These are phyloP conservation scores for Diorhabda sublineata DNA, from an alignment of 1,140 invertebrate species.

Conservation along the genomic window DNA sequence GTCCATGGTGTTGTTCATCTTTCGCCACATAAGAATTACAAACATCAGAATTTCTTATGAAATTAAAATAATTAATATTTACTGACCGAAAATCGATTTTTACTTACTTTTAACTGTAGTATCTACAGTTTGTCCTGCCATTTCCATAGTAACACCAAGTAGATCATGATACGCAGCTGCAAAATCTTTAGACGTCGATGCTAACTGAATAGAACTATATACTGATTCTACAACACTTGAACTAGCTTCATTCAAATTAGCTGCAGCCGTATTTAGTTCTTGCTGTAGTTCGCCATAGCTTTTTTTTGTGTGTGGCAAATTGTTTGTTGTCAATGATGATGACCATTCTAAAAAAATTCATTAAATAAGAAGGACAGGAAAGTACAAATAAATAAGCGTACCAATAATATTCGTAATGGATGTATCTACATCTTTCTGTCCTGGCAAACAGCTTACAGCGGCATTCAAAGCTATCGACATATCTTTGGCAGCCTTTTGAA, in stretches of 20 bases:
- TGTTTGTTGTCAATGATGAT: constrained; percentile 64
- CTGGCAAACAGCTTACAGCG: constrained; percentile 78
- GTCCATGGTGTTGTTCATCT: too few relatives aligned
- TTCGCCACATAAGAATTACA: too few relatives aligned
- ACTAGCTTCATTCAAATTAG: constrained; percentile 75
- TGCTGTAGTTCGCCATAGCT: constrained; percentile 79
- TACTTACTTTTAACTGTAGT: constrained; percentile 55
- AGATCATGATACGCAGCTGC: constrained; percentile 75
- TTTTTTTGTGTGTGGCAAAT: constrained; percentile 68
- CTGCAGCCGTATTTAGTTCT: constrained; percentile 78
- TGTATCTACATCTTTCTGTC: constrained; percentile 84
- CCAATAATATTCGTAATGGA: constrained; percentile 75
- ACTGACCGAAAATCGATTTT: too few relatives aligned
- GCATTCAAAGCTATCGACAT: constrained; percentile 55
- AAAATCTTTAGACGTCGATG: constrained; percentile 71
- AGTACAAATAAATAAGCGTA: background rate
- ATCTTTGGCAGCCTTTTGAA: constrained; percentile 58
- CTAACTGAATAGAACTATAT: constrained; percentile 61
- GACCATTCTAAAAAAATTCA: constrained; percentile 53
- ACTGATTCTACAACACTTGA: constrained; percentile 74
- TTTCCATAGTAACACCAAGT: constrained; percentile 72
- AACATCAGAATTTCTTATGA: too few relatives aligned
- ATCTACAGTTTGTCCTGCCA: constrained; percentile 74
- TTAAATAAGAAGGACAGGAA: background rate
- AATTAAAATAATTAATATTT: too few relatives aligned